Base-by-base conservation (phyloP, 2,888 invertebrate species). In the Noctuana brunneofusca region DNA sequence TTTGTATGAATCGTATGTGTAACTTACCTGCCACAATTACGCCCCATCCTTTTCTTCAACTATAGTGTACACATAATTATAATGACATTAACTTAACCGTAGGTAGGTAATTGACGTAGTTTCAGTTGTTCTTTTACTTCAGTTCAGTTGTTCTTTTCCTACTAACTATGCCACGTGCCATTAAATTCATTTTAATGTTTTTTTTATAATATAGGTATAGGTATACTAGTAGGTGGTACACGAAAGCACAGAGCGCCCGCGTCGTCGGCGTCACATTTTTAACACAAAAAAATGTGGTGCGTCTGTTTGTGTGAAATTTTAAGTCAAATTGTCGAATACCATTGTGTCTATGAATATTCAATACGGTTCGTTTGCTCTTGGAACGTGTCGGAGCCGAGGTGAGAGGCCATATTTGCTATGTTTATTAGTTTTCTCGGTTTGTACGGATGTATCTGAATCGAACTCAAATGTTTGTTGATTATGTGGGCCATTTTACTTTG, bases 271-370 rank as follows among this genome's bases (percentile, higher is more conserved):
- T 30, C 46, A 46, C 55, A 53, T 14, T 30, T 46, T 48, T 24
- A 32, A 55, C 49, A 60, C 18, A 60, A 27, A 62, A 54, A 62
- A 8, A n/a, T n/a, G 32, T 49, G 62, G 24, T 53, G 24, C 35
- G 58, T 69, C 68, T 86, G 83, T 88, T 89, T 89, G 89, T 86
- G 89, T 89, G 89, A 90, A 89, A 89, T 86, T 84, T 85, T 81
- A 82, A 84, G 86, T 83, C 86, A 87, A 86, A 85, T 86, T 87
- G 85, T 83, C 80, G 80, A 84, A 85, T 84, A 75, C 78, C 79
- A 72, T 75, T 72, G 75, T 75, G 76, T 80, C 72, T 75, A 83
- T 90, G 89, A 89, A 89, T 89, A 90, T 89, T 87, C 86, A 89
- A 80, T 73, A 38, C 54, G 24, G 74, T 69, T 71, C 71, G 76